Evolutionary conservation across 2,113 vertebrate species (phyloP).

Genomic region (cattle (Bos taurus)): ARS-UCD2.0 NC_037329.1:42408501-42409000

Average conservation of each 20-base stretch:
- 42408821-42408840: slow-evolving; percentile 25
- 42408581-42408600: slow-evolving; percentile 44
- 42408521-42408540: background rate
- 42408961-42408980: background rate
- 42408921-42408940: background rate
- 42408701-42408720: slow-evolving; percentile 45
- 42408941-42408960: slow-evolving; percentile 7
- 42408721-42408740: slow-evolving; percentile 24
- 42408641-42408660: slow-evolving; percentile 32
- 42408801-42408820: background rate
- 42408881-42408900: slow-evolving; percentile 34
- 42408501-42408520: slow-evolving; percentile 38
- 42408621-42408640: background rate
- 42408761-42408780: slow-evolving; percentile 22
- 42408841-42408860: slow-evolving; percentile 9
- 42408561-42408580: background rate
- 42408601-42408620: slow-evolving; percentile 27
- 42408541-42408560: slow-evolving; percentile 24
- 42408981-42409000: background rate
- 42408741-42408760: slow-evolving; percentile 14
- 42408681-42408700: background rate
- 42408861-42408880: background rate
- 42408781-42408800: slow-evolving; percentile 43
- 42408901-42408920: background rate
- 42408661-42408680: slow-evolving; percentile 8